Evolutionary conservation across 1,140 invertebrate species (phyloP).

Genomic region (Coptotermes formosanus): DNA sequence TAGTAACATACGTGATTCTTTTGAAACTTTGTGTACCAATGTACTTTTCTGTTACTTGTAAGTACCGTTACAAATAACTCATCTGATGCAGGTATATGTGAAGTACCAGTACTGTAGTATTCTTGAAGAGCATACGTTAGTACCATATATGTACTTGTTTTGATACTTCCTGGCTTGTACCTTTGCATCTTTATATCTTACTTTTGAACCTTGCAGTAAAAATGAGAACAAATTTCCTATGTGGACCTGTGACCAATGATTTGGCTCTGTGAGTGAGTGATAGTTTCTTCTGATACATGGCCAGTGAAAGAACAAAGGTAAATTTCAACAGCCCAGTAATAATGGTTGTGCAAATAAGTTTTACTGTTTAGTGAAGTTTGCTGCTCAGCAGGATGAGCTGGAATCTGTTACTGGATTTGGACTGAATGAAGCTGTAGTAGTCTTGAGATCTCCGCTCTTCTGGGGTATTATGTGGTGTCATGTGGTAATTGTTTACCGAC

Average conservation of each 20-base stretch:
- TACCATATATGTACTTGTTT: not conserved
- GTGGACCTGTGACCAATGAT: not conserved
- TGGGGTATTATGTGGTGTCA: too few species aligned
- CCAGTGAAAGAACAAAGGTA: not conserved
- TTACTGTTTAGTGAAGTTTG: not conserved
- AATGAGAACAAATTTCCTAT: not conserved
- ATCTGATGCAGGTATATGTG: not conserved
- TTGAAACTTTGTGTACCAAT: not conserved
- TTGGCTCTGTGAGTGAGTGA: not conserved
- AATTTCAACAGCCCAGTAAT: not conserved
- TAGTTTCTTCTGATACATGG: not conserved
- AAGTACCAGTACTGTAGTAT: not conserved
- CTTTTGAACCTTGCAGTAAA: not conserved
- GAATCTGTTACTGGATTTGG: not conserved
- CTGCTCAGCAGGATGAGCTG: not conserved
- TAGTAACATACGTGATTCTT: not conserved
- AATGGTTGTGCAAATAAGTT: not conserved
- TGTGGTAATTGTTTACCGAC: too few species aligned
- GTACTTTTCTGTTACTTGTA: not conserved
- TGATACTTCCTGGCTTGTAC: constrained; percentile 6
- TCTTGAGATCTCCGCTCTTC: too few species aligned
- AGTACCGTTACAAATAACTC: not conserved
- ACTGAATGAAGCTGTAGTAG: not conserved
- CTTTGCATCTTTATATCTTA: not conserved
- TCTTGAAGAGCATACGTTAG: not conserved